Conservation (phyloP, 1,140 invertebrate genomes). For the Drosophila lowei region DNA sequence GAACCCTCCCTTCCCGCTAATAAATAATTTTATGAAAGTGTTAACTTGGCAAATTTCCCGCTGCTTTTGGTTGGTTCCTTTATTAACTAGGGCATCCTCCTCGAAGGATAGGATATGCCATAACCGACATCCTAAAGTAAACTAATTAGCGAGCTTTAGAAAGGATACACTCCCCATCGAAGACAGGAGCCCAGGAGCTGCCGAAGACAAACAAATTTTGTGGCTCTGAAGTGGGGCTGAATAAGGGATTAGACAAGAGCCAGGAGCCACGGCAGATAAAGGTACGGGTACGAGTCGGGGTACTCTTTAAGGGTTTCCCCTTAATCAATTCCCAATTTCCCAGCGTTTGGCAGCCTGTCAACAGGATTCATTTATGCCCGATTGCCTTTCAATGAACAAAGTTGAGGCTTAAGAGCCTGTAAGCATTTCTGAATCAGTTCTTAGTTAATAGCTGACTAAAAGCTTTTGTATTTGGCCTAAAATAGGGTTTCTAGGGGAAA, state of each 20-base stretch:
- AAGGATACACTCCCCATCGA: constrained; percentile 23
- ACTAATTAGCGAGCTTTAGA: constrained; percentile 67
- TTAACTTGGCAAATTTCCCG: constrained; percentile 71
- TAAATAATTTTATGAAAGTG: constrained; percentile 81
- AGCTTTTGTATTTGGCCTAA: no score
- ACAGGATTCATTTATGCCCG: constrained; percentile 6
- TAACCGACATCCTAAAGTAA: constrained; percentile 53
- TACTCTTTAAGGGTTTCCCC: constrained; percentile 2
- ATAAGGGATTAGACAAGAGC: constrained; percentile 7
- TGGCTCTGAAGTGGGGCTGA: constrained; percentile 12
- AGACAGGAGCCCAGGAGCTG: constrained; percentile 12
- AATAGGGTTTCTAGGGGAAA: no score
- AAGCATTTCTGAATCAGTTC: no score
- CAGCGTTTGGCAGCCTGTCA: not conserved
- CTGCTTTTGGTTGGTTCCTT: constrained; percentile 30
- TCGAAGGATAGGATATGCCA: constrained; percentile 6
- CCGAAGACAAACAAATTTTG: constrained; percentile 39
- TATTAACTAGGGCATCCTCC: constrained; percentile 50
- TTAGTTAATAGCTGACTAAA: no score
- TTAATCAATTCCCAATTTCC: no score
- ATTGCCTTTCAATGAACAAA: constrained; percentile 20
- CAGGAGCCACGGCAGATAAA: no score
- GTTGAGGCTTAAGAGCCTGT: constrained; percentile 1
- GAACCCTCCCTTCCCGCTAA: constrained; percentile 36
- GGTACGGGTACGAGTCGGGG: no score